Percentiles rank a stretch among this genome's conserved stretches.
Conservation (phyloP, 2,888 invertebrate species). For the Crematogaster levior region DNA sequence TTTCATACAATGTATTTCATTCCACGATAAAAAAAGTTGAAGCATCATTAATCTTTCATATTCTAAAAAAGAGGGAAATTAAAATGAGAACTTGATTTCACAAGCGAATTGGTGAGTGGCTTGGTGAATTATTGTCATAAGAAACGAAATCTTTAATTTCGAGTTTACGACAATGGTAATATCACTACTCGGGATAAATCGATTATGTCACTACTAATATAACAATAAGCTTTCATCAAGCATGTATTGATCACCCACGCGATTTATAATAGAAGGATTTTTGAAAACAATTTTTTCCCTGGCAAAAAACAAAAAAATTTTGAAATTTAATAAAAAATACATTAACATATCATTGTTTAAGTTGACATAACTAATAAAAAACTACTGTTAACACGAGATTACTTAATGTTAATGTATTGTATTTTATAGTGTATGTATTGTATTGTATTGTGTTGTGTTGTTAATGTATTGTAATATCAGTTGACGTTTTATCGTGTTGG, state of each 20-base stretch:
- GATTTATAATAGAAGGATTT: conserved; percentile 20
- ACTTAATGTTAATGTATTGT: not conserved
- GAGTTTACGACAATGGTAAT: conserved; percentile 37
- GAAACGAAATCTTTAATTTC: conserved; percentile 47
- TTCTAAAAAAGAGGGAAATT: not conserved
- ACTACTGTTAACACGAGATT: not conserved
- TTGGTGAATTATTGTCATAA: too few relatives aligned
- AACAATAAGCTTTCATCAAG: conserved; percentile 68
- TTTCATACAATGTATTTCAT: conserved; percentile 5
- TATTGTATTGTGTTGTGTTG: too few relatives aligned
- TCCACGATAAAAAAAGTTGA: not conserved
- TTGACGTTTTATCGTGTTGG: not conserved
- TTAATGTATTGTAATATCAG: not conserved
- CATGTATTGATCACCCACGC: conserved; percentile 69
- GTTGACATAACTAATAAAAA: conserved; percentile 62
- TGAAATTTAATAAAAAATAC: conserved; percentile 41
- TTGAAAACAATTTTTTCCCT: too few relatives aligned
- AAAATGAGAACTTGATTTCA: conserved; percentile 14
- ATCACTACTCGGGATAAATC: conserved; percentile 63
- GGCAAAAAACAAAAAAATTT: too few relatives aligned
- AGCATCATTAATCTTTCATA: conserved; percentile 26
- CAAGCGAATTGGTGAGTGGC: too few relatives aligned
- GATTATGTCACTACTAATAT: too few relatives aligned
- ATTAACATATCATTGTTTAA: conserved; percentile 72
- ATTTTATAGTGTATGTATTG: too few relatives aligned